Conservation (phyloP, 2,113 vertebrate genomes). For the Eleginops maclovinus region DNA sequence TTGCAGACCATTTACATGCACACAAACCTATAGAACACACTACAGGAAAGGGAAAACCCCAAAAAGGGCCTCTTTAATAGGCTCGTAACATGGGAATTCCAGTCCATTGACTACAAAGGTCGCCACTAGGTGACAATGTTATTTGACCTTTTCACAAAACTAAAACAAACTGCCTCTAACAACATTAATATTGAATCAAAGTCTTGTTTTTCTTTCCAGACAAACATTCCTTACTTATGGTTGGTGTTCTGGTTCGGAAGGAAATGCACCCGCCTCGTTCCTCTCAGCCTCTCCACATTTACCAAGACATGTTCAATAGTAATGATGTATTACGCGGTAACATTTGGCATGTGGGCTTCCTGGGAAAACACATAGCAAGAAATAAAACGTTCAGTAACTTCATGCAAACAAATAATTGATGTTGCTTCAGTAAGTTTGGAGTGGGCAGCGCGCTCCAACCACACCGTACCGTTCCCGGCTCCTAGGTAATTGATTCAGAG, state of each 20-base stretch:
- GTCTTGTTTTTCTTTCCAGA: too few relatives aligned
- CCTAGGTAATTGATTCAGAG: conserved; percentile 41
- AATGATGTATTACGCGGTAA: conserved; percentile 3
- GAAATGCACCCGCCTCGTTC: conserved; percentile 35
- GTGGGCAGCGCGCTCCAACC: conserved; percentile 15
- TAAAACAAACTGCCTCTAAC: too few relatives aligned
- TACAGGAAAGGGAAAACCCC: too few relatives aligned
- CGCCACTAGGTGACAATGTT: too few relatives aligned
- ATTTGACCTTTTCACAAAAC: too few relatives aligned
- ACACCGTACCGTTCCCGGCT: background rate
- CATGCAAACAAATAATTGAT: conserved; percentile 27
- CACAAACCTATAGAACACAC: too few relatives aligned
- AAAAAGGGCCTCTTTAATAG: too few relatives aligned
- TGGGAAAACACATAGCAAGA: conserved; percentile 8
- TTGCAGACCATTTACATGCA: too few relatives aligned
- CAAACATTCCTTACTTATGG: too few relatives aligned
- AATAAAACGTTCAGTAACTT: conserved; percentile 21
- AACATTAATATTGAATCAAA: too few relatives aligned
- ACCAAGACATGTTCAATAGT: conserved; percentile 11
- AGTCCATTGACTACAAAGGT: too few relatives aligned
- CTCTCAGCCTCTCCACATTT: conserved; percentile 15
- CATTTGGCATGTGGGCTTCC: conserved; percentile 6
- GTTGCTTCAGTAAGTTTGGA: conserved; percentile 29
- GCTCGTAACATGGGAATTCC: too few relatives aligned
- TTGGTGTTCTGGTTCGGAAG: conserved; percentile 45